Evolutionary conservation across 2,888 invertebrate genomes (phyloP).

Genomic region (Hydrotaea diabolus): DNA sequence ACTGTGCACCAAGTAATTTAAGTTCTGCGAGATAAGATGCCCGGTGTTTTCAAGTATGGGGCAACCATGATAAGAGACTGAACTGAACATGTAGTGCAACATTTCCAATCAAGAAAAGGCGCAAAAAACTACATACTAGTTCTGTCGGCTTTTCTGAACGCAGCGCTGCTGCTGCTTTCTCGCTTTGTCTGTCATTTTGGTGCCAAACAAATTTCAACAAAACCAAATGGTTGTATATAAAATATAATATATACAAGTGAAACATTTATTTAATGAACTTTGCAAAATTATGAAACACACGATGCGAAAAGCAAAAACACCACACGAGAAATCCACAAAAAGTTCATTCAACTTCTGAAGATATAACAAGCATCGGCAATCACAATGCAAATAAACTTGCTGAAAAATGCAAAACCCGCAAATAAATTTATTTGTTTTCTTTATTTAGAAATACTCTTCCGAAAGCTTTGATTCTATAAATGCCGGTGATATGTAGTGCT

Average conservation of each 20-base stretch:
- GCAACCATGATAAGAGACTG: no score
- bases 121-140: constrained; percentile 11
- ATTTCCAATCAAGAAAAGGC: constrained; percentile 21
- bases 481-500: background rate
- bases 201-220: no score
- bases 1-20: no score
- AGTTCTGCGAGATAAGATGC: no score
- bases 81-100: no score
- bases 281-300: constrained; percentile 8
- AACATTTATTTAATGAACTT: constrained; percentile 9
- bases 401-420: background rate
- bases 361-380: constrained; percentile 30
- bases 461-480: background rate
- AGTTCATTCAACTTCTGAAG: constrained; percentile 62
- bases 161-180: background rate
- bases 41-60: no score
- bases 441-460: background rate
- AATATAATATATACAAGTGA: background rate
- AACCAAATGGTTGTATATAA: background rate
- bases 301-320: background rate
- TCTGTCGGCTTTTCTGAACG: background rate
- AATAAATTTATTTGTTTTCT: background rate
- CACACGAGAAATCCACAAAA: constrained; percentile 34
- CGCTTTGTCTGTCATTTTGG: no score
- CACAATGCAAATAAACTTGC: constrained; percentile 35